Conservation (phyloP, 37 sponge, comb jelly and placozoan species). For the Halisarca cf. caerulea region DNA sequence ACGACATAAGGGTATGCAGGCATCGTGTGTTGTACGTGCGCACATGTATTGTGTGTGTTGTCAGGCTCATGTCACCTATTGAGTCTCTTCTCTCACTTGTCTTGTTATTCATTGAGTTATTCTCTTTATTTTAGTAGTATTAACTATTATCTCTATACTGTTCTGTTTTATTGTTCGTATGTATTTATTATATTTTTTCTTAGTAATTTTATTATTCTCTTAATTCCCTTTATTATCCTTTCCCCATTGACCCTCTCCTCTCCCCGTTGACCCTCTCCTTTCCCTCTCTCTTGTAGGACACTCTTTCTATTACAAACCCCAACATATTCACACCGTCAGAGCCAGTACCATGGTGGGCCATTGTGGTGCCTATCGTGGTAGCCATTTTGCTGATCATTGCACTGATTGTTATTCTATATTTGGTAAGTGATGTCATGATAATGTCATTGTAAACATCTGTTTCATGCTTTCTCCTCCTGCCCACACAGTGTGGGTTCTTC, state of each 20-base stretch:
- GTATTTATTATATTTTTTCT: no score
- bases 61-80: no score
- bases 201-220: no score
- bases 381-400: not conserved
- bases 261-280: constrained; percentile 33
- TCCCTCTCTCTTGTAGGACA: constrained; percentile 25
- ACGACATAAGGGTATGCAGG: no score
- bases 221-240: not conserved
- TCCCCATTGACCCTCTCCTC: not conserved
- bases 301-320: constrained; percentile 49
- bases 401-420: constrained; percentile 5
- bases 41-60: no score
- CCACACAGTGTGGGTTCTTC: constrained; percentile 25
- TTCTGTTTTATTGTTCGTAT: no score
- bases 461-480: not conserved
- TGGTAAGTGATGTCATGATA: not conserved
- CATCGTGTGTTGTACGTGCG: no score
- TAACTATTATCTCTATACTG: no score
- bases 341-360: constrained; percentile 83
- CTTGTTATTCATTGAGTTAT: no score
- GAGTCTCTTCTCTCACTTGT: no score
- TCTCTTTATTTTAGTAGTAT: no score
- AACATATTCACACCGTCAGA: constrained; percentile 75
- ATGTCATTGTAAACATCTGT: no score
- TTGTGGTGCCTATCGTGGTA: constrained; percentile 22